Evolutionary conservation across 2,888 invertebrate genomes (phyloP).

Genomic region (Diaprepes abbreviatus): DNA sequence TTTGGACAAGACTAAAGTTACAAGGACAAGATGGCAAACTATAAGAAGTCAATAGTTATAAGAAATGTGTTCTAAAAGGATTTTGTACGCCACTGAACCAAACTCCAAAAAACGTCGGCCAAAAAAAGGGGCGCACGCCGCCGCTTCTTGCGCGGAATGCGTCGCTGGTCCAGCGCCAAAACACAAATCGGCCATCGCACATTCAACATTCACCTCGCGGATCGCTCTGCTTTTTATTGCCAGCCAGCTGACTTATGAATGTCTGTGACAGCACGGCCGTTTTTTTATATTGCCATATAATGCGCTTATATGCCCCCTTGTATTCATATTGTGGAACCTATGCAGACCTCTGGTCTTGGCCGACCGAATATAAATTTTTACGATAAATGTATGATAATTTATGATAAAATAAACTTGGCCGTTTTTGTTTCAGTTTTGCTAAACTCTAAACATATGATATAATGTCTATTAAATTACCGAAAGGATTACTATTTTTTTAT

Average conservation of each 20-base stretch:
- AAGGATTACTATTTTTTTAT: no score
- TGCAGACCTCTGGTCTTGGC: slow-evolving; percentile 22
- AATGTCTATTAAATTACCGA: no score
- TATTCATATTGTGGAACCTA: slow-evolving; percentile 55
- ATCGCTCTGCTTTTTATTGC: slow-evolving; percentile 59
- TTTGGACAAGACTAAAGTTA: no score
- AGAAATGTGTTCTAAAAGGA: no score
- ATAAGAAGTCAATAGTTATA: no score
- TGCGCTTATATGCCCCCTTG: slow-evolving; percentile 56
- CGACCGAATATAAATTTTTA: slow-evolving; percentile 44
- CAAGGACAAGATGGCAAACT: no score
- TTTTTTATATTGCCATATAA: slow-evolving; percentile 55
- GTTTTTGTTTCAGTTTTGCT: slow-evolving; percentile 1
- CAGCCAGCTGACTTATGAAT: slow-evolving; percentile 64
- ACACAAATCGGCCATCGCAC: slow-evolving; percentile 65
- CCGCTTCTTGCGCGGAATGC: slow-evolving; percentile 59
- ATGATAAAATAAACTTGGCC: slow-evolving; percentile 33
- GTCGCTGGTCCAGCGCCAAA: slow-evolving; percentile 66
- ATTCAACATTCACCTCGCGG: slow-evolving; percentile 66
- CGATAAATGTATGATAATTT: slow-evolving; percentile 47
- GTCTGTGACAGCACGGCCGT: slow-evolving; percentile 58
- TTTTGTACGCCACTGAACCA: slow-evolving; percentile 28
- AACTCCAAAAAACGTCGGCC: slow-evolving; percentile 57
- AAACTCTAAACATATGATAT: no score
- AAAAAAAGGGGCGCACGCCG: slow-evolving; percentile 59